Base-by-base conservation (phyloP, 2,888 invertebrate genomes). In the Nomada hirtipes region DNA sequence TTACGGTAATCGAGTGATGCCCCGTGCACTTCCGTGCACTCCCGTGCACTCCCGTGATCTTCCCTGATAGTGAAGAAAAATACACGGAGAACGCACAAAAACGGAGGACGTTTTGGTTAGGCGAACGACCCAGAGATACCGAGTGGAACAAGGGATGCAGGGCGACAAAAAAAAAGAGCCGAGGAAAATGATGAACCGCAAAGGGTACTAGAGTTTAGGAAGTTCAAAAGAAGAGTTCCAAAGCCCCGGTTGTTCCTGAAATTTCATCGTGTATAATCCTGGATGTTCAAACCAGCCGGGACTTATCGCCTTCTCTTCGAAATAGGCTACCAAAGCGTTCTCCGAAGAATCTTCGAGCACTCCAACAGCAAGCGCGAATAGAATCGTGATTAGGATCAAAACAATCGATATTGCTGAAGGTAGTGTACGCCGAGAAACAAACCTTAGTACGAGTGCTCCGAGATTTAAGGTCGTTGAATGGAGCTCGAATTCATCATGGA, bases 401-500 rank as follows among this genome's bases (percentile, higher is more conserved):
- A 75, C 53, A 61, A 47, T 65, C 26, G 52, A 47, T 63, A 11
- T 29, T 36, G 11, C 44, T 3, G 63, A 15, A 69, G 57, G n/a
- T 69, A 61, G 75, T 59, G 52, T 57, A 67, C 11, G 23, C n/a
- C 26, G 50, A 50, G 44, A 53, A 53, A 69, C 64, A 57, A 55
- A 76, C 55, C 47, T 70, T n/a, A 18, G 18, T 60, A 57, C 72
- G 73, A 85, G 71, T 69, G 69, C 70, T 63, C 36, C 26, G 76
- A 70, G 82, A 76, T 79, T 73, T 73, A 76, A 60, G 57, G 55
- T 63, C 55, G 55, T 79, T 87, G 86, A 89, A 92, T 92, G 92
- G 93, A 92, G 88, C 89, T 91, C 65, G 90, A 92, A 89, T 85
- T 92, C 76, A 92, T 90, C 64, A 93, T 93, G 93, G 93, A 93